These are phyloP conservation scores for Oxyscelio sp. DNA, from an alignment of 2,888 invertebrate species.

Conservation along the genomic window DNA sequence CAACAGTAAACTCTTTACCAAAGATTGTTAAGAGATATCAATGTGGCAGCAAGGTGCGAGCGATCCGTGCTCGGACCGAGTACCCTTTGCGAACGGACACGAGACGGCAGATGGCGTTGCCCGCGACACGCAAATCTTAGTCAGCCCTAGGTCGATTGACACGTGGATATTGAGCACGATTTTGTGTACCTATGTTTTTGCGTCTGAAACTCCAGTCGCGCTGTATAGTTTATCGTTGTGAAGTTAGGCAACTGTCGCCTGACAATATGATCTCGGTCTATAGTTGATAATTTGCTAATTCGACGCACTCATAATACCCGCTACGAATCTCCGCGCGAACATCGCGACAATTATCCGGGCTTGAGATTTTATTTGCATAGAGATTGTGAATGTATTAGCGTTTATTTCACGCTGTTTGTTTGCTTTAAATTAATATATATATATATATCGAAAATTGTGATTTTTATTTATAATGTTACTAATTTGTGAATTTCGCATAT, in stretches of 20 bases:
- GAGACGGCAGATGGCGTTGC: slow-evolving; percentile 43
- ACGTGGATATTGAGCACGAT: slow-evolving; percentile 36
- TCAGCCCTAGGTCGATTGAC: slow-evolving; percentile 59
- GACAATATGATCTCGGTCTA: slow-evolving; percentile 80
- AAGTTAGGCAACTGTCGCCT: slow-evolving; percentile 62
- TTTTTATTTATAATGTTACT: slow-evolving; percentile 63
- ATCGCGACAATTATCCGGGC: slow-evolving; percentile 45
- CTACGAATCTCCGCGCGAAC: slow-evolving; percentile 72
- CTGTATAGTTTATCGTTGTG: slow-evolving; percentile 68
- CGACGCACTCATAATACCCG: slow-evolving; percentile 71
- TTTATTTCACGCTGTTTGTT: slow-evolving; percentile 26
- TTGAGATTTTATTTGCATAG: slow-evolving; percentile 49
- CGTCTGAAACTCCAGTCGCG: slow-evolving; percentile 23
- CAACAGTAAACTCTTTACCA: no score
- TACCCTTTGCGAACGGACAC: slow-evolving; percentile 12
- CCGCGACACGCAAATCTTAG: slow-evolving; percentile 41
- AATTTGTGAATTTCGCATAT: slow-evolving; percentile 54
- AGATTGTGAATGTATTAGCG: slow-evolving; percentile 35
- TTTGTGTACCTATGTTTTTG: slow-evolving; percentile 46
- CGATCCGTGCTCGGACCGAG: no score
- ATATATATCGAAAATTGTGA: slow-evolving; percentile 46
- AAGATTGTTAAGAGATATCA: no score
- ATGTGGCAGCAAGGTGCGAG: no score
- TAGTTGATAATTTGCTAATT: slow-evolving; percentile 73
- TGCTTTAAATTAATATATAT: slow-evolving; percentile 51